Evolutionary conservation across 2,797 vertebrate genomes (phyloP).

Genomic region (Oreochromis mossambicus): DNA sequence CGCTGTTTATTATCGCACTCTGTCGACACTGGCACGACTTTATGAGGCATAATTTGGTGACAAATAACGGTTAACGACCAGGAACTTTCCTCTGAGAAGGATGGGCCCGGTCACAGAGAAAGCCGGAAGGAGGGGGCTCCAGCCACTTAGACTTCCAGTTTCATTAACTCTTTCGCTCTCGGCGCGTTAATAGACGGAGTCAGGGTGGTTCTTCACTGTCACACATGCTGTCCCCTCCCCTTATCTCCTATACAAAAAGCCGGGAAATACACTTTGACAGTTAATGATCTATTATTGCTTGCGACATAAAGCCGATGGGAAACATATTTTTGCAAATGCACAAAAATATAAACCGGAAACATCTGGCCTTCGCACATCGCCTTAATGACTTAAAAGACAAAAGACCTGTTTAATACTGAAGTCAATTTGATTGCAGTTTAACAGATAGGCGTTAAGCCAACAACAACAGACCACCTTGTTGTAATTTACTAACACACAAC

Average conservation of each 20-base stretch:
- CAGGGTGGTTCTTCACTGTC: neutral
- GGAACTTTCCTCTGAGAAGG: constrained; percentile 19
- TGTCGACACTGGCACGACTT: neutral
- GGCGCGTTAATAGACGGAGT: neutral
- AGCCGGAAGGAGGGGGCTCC: constrained; percentile 25
- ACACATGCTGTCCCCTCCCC: neutral
- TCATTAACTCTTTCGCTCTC: constrained; percentile 51
- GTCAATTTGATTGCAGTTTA: neutral
- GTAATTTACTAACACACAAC: neutral
- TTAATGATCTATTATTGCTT: neutral
- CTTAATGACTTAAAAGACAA: neutral
- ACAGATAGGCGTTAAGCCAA: neutral
- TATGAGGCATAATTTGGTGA: neutral
- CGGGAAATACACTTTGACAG: neutral
- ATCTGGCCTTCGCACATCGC: neutral
- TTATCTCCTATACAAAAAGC: neutral
- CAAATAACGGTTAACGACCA: neutral
- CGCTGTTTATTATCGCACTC: neutral
- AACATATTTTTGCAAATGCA: neutral
- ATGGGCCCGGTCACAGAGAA: constrained; percentile 1
- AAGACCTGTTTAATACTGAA: neutral
- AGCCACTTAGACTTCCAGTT: constrained; percentile 4
- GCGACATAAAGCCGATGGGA: neutral
- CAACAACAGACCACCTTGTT: neutral
- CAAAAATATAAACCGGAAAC: neutral